Evolutionary conservation across 2,888 invertebrate genomes (phyloP).

Genomic region (Acronicta alni): DNA sequence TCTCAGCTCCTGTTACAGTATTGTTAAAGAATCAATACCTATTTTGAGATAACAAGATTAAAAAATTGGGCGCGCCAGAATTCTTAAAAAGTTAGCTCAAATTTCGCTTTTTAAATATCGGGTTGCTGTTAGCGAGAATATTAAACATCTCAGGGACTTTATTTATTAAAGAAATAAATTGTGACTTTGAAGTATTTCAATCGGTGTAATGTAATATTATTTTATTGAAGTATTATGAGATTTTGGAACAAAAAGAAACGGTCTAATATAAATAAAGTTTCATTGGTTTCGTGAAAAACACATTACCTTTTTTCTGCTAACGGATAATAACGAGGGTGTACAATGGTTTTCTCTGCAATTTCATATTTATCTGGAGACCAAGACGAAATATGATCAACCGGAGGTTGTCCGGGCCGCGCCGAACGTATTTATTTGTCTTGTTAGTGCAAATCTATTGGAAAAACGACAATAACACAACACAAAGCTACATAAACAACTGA

Average conservation of each 20-base stretch:
- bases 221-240: constrained; percentile 3
- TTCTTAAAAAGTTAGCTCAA: constrained; percentile 25
- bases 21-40: constrained; percentile 36
- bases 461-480: constrained; percentile 68
- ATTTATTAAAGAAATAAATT: background rate
- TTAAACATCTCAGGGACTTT: constrained; percentile 5
- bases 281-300: constrained; percentile 28
- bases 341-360: constrained; percentile 60
- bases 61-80: constrained; percentile 21
- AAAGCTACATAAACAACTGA: constrained; percentile 57
- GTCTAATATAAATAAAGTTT: constrained; percentile 17
- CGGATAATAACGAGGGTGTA: constrained; percentile 42
- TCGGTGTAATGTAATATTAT: background rate
- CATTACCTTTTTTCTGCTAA: constrained; percentile 30
- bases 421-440: constrained; percentile 78
- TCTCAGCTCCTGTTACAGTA: constrained; percentile 16
- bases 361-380: constrained; percentile 69
- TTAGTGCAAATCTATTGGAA: constrained; percentile 81
- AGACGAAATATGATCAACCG: constrained; percentile 76
- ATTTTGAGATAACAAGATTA: constrained; percentile 29
- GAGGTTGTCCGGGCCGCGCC: constrained; percentile 56
- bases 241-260: background rate
- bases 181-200: background rate
- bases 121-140: constrained; percentile 15
- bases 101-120: constrained; percentile 26